Conservation (phyloP, 2,797 vertebrate species). For the Hoplostethus atlanticus region DNA sequence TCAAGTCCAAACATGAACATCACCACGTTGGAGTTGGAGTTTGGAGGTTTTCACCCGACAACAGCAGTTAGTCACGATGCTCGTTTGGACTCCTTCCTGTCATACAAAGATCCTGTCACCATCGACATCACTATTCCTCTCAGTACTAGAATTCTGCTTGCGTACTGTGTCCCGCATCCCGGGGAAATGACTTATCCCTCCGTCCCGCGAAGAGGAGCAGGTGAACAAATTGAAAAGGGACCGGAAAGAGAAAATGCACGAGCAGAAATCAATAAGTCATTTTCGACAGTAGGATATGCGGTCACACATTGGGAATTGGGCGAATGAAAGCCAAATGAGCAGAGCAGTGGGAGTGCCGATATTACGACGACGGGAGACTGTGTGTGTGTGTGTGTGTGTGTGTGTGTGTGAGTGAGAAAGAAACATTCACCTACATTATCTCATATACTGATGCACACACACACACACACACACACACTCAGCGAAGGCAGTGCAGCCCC, state of each 20-base stretch:
- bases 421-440: background rate
- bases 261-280: slow-evolving; percentile 83
- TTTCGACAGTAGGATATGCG: slow-evolving; percentile 68
- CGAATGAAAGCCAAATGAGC: slow-evolving; percentile 63
- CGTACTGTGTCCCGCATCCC: slow-evolving; percentile 21
- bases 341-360: slow-evolving; percentile 50
- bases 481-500: slow-evolving; percentile 15
- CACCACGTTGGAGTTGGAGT: background rate
- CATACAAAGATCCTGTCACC: slow-evolving; percentile 20
- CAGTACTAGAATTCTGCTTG: slow-evolving; percentile 34
- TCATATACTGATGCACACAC: background rate
- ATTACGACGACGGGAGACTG: slow-evolving; percentile 56
- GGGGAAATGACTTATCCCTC: slow-evolving; percentile 40
- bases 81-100: slow-evolving; percentile 16
- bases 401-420: slow-evolving; percentile 24
- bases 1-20: background rate
- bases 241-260: slow-evolving; percentile 51
- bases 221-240: slow-evolving; percentile 68
- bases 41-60: slow-evolving; percentile 1
- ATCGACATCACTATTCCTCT: slow-evolving; percentile 18
- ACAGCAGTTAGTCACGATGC: background rate
- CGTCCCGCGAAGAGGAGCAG: slow-evolving; percentile 58
- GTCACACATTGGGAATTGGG: slow-evolving; percentile 57
- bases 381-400: slow-evolving; percentile 16
- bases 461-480: slow-evolving; percentile 11